phyloP scores from a whole-genome alignment of 2,888 invertebrate species.

The Synanthedon tipuliformis region DNA sequence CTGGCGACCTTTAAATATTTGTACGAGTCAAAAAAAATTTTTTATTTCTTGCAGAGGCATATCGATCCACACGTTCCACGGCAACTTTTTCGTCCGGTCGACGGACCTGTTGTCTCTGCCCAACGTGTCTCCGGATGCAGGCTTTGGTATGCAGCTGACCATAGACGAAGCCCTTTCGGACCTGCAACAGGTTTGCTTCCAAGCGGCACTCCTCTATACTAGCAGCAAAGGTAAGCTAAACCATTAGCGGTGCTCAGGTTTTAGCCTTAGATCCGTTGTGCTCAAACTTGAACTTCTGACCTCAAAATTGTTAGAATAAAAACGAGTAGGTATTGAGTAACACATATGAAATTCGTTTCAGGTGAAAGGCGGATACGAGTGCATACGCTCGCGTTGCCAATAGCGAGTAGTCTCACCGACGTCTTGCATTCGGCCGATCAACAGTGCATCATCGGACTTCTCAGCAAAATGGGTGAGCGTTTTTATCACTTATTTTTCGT shows the following conservation, averaged over 20 bases:
- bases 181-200: constrained; percentile 92
- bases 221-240: constrained; percentile 62
- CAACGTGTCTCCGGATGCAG: constrained; percentile 97
- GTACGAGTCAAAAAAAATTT: not conserved
- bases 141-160: constrained; percentile 97
- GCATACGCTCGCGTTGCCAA: constrained; percentile 95
- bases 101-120: constrained; percentile 96
- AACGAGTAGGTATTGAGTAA: no score
- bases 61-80: constrained; percentile 97
- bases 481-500: no score
- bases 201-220: constrained; percentile 97
- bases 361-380: constrained; percentile 97
- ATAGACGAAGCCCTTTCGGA: constrained; percentile 93
- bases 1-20: no score
- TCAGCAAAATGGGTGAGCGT: constrained; percentile 92
- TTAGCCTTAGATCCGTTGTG: no score
- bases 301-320: no score
- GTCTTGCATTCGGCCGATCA: constrained; percentile 92
- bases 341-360: constrained; percentile 20
- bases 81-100: constrained; percentile 98
- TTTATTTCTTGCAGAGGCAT: constrained; percentile 73
- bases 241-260: no score
- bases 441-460: constrained; percentile 89
- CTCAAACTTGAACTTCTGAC: no score
- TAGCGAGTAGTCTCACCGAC: constrained; percentile 85